phyloP scores from a whole-genome alignment of 2,888 invertebrate genomes.

The Sericinus montela region DNA sequence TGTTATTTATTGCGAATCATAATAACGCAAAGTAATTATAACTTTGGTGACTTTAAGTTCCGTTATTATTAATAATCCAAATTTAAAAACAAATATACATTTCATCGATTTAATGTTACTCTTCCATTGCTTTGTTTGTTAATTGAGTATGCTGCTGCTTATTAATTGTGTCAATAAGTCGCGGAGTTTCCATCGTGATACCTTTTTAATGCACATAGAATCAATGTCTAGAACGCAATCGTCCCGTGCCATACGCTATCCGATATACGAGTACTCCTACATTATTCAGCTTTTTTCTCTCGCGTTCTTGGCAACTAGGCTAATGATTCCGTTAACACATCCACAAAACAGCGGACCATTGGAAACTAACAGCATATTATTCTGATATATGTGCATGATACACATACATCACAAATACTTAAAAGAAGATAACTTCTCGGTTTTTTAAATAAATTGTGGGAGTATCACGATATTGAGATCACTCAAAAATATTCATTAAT shows the following conservation, averaged over 20 bases:
- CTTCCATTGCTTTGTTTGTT: too few relatives aligned
- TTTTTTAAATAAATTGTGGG: slow-evolving; percentile 2
- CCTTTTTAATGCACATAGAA: not conserved
- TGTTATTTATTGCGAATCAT: too few relatives aligned
- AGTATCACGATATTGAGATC: not conserved
- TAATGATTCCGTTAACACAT: slow-evolving; percentile 75
- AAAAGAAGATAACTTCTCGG: slow-evolving; percentile 25
- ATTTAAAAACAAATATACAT: too few relatives aligned
- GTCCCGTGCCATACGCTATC: slow-evolving; percentile 8
- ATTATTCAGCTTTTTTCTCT: slow-evolving; percentile 71
- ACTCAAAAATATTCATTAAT: not conserved
- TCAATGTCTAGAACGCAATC: slow-evolving; percentile 2
- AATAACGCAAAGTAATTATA: too few relatives aligned
- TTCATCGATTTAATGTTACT: too few relatives aligned
- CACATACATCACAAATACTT: too few relatives aligned
- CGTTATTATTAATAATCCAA: too few relatives aligned
- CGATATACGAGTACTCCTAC: slow-evolving; percentile 33
- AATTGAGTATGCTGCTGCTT: too few relatives aligned
- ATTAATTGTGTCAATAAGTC: not conserved
- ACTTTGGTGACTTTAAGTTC: too few relatives aligned
- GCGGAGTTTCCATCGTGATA: not conserved
- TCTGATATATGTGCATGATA: slow-evolving; percentile 33
- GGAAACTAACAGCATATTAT: slow-evolving; percentile 61
- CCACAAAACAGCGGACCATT: slow-evolving; percentile 65
- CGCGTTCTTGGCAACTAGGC: slow-evolving; percentile 63